A percentile compares a stretch with the other conserved stretches of the same genome.
Conservation (phyloP, 2,113 vertebrate species). For the Panurus biarmicus region DNA sequence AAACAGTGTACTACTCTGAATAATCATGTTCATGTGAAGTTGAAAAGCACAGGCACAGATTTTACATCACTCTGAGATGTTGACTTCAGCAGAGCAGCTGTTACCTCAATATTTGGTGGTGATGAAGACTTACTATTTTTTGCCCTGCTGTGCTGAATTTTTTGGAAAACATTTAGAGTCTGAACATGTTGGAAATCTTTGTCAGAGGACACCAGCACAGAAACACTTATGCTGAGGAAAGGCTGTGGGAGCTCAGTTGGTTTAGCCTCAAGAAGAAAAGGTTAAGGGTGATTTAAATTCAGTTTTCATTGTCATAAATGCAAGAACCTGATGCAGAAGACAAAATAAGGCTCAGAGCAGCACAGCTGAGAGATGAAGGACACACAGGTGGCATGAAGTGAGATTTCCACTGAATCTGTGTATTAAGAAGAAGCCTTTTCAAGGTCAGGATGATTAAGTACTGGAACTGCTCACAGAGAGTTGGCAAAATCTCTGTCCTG, state of each 20-base stretch:
- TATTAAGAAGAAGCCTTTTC: background rate
- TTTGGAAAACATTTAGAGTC: background rate
- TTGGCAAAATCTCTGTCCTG: background rate
- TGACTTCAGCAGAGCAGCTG: background rate
- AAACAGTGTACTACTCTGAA: rapidly evolving
- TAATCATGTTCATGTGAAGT: background rate
- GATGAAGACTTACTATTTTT: rapidly evolving
- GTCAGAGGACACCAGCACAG: background rate
- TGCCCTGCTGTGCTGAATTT: background rate
- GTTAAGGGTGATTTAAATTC: background rate
- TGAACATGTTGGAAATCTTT: background rate
- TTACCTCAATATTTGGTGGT: background rate
- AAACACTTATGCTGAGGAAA: background rate
- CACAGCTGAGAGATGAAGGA: background rate
- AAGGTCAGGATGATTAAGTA: background rate
- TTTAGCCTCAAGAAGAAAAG: background rate
- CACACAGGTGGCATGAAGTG: background rate
- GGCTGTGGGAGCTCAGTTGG: background rate
- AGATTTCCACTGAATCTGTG: background rate
- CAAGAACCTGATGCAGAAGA: background rate
- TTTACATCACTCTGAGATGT: background rate
- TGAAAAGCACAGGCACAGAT: background rate
- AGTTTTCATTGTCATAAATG: background rate
- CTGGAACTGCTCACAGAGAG: background rate
- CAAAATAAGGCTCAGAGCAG: background rate